Percentiles rank a stretch among this genome's conserved stretches.
Conservation (phyloP, 2,797 vertebrate species). For the Mus caroli region DNA sequence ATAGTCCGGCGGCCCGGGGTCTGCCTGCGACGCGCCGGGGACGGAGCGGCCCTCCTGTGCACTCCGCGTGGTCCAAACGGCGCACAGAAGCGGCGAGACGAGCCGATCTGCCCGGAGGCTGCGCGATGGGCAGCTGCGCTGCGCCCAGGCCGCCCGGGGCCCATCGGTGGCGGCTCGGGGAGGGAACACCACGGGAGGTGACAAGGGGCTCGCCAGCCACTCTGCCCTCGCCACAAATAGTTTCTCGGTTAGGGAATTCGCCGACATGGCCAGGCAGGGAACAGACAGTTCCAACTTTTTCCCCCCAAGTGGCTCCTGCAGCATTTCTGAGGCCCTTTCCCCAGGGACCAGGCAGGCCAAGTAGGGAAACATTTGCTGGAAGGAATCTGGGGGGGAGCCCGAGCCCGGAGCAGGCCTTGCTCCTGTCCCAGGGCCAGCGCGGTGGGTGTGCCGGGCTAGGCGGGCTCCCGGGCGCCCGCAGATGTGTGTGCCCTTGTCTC, state of each 20-base stretch:
- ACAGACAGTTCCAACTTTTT: constrained; percentile 85
- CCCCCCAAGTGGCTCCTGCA: constrained; percentile 84
- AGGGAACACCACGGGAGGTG: constrained; percentile 72
- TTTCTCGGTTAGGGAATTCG: constrained; percentile 84
- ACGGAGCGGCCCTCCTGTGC: constrained; percentile 83
- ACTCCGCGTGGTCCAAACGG: constrained; percentile 83
- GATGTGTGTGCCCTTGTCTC: constrained; percentile 71
- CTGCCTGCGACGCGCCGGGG: constrained; percentile 87
- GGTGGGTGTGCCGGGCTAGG: constrained; percentile 63
- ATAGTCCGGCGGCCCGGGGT: constrained; percentile 88
- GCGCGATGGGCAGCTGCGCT: background rate
- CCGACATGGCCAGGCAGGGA: constrained; percentile 82
- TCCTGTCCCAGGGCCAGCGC: constrained; percentile 6
- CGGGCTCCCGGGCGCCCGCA: constrained; percentile 31
- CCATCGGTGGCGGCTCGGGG: constrained; percentile 63
- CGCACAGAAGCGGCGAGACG: constrained; percentile 82
- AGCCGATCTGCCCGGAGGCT: constrained; percentile 46
- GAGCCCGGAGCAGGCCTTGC: constrained; percentile 61
- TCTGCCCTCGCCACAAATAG: constrained; percentile 69
- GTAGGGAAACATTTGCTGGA: constrained; percentile 86
- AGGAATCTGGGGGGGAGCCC: constrained; percentile 74
- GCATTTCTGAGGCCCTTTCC: constrained; percentile 86
- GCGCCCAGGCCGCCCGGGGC: constrained; percentile 54
- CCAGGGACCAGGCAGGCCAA: constrained; percentile 86
- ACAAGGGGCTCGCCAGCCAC: constrained; percentile 73